A percentile compares a stretch with the other conserved stretches of the same genome.
phyloP scores from a whole-genome alignment of 2,113 vertebrate genomes.

The Entomyzon cyanotis region DNA sequence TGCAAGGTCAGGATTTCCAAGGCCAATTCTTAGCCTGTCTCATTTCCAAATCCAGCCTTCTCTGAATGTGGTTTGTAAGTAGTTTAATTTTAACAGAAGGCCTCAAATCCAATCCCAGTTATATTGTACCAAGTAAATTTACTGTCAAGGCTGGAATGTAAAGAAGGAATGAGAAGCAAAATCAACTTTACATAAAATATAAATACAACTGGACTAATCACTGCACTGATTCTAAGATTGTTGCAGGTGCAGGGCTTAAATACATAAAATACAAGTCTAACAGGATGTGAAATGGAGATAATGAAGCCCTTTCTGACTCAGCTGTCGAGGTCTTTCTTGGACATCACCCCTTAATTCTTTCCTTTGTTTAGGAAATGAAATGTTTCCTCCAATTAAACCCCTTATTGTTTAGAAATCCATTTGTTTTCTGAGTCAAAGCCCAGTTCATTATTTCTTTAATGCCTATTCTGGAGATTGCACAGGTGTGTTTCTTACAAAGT shows the following conservation, averaged over 20 bases:
- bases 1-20: neutral
- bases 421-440: slow-evolving; percentile 6
- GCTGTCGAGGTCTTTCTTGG: neutral
- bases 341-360: neutral
- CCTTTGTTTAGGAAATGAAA: slow-evolving; percentile 42
- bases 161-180: slow-evolving; percentile 31
- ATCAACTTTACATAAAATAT: slow-evolving; percentile 24
- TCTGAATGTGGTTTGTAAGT: neutral
- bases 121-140: neutral
- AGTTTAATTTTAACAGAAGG: neutral
- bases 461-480: neutral
- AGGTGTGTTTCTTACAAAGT: neutral
- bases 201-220: slow-evolving; percentile 69
- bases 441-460: neutral
- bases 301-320: slow-evolving; percentile 35
- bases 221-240: slow-evolving; percentile 26
- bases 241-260: slow-evolving; percentile 53
- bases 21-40: neutral
- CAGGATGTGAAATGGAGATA: neutral
- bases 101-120: neutral
- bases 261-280: slow-evolving; percentile 3
- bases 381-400: slow-evolving; percentile 23
- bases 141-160: neutral
- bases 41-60: neutral
- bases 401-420: neutral